These are phyloP conservation scores for Leptinotarsa juncta DNA, from an alignment of 2,888 invertebrate genomes.

Conservation along the genomic window DNA sequence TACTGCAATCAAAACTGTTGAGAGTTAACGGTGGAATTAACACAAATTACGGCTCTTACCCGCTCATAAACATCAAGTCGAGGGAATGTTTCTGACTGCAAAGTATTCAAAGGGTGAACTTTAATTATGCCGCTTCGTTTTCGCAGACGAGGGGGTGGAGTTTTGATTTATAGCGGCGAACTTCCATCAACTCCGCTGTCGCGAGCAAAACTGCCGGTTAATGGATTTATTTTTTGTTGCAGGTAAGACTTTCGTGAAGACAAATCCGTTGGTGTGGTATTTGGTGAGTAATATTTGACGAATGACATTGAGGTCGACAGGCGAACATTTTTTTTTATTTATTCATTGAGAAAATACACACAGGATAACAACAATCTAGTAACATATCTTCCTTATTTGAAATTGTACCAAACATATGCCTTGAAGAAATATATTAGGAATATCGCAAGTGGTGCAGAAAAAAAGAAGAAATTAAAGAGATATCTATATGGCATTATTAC, in stretches of 20 bases:
- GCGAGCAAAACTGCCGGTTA: not conserved
- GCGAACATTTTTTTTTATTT: too few species aligned
- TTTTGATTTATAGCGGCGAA: conserved; percentile 13
- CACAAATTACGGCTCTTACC: not conserved
- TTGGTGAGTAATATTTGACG: not conserved
- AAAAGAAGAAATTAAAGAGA: too few species aligned
- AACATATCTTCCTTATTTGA: too few species aligned
- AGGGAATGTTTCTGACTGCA: conserved; percentile 11
- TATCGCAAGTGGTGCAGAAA: too few species aligned
- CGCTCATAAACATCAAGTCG: conserved; percentile 15
- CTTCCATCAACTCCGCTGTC: not conserved
- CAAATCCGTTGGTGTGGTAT: not conserved
- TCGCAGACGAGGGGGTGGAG: not conserved
- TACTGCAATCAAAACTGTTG: not conserved
- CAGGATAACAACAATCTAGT: too few species aligned
- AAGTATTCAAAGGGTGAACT: conserved; percentile 17
- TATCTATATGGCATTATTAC: too few species aligned
- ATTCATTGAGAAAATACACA: too few species aligned
- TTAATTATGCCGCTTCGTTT: conserved; percentile 10
- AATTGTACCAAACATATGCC: too few species aligned
- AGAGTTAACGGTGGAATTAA: not conserved
- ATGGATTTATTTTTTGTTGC: conserved; percentile 6
- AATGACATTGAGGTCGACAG: not conserved
- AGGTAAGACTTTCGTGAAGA: conserved; percentile 3
- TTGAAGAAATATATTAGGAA: too few species aligned